Evolutionary conservation across 2,797 vertebrate species (phyloP).

Genomic region (Peromyscus melanophrys): DNA sequence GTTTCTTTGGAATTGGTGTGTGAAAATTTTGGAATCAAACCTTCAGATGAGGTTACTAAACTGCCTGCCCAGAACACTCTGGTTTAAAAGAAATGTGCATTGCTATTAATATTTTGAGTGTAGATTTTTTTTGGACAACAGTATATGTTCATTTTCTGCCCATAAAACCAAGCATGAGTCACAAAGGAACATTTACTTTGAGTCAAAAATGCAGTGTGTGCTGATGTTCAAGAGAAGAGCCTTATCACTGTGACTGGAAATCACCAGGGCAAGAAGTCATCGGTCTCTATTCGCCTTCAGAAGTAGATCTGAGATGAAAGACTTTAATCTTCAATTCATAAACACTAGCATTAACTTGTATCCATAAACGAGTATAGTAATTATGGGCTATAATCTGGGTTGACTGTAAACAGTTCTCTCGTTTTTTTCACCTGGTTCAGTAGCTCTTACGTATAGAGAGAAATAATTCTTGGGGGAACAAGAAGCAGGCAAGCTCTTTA

Average conservation of each 20-base stretch:
- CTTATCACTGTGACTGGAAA: slow-evolving; percentile 61
- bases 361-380: slow-evolving; percentile 72
- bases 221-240: slow-evolving; percentile 58
- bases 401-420: slow-evolving; percentile 61
- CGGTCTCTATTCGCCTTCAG: slow-evolving; percentile 53
- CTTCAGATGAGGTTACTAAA: slow-evolving; percentile 75
- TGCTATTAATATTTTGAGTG: slow-evolving; percentile 82
- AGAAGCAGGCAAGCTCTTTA: slow-evolving; percentile 38
- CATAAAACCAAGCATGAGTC: slow-evolving; percentile 81
- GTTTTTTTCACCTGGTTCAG: slow-evolving; percentile 74
- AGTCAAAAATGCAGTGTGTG: slow-evolving; percentile 76
- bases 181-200: slow-evolving; percentile 77
- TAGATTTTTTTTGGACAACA: slow-evolving; percentile 83
- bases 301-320: slow-evolving; percentile 76
- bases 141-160: slow-evolving; percentile 73
- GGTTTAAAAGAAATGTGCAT: slow-evolving; percentile 72
- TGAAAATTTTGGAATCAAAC: slow-evolving; percentile 74
- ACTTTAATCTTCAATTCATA: slow-evolving; percentile 54
- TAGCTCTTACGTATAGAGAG: slow-evolving; percentile 18
- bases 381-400: slow-evolving; percentile 66
- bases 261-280: not conserved
- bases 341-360: slow-evolving; percentile 77
- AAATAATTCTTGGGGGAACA: not conserved
- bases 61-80: slow-evolving; percentile 71
- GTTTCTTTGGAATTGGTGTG: slow-evolving; percentile 67